A percentile compares a stretch with the other conserved stretches of the same genome.
These are phyloP conservation scores for Orientallactaga bullata DNA, from an alignment of 2,113 vertebrate species.

Conservation along the genomic window DNA sequence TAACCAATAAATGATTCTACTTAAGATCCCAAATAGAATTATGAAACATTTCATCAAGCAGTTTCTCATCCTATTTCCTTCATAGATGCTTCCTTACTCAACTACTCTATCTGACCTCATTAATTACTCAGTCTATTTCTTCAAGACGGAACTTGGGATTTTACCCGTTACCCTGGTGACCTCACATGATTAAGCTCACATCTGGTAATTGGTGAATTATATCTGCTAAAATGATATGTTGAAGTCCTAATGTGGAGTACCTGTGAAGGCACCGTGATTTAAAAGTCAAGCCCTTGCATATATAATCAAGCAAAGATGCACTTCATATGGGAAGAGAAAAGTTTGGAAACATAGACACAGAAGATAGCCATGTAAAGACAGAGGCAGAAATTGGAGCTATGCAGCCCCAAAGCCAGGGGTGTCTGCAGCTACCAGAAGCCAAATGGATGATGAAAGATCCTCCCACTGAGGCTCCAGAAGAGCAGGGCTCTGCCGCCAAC, in stretches of 20 bases:
- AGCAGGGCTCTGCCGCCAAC: not conserved
- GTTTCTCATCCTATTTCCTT: constrained; percentile 5
- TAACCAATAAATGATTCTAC: constrained; percentile 16
- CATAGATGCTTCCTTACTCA: not conserved
- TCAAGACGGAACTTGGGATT: not conserved
- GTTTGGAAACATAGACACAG: not conserved
- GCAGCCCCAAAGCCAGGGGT: not conserved
- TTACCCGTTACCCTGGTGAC: not conserved
- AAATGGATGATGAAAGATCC: not conserved
- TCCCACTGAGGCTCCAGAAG: not conserved
- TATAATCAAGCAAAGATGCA: not conserved
- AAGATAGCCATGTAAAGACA: not conserved
- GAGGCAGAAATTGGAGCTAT: not conserved
- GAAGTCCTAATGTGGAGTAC: not conserved
- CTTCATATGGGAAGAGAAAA: not conserved
- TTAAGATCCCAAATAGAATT: constrained; percentile 13
- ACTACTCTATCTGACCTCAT: not conserved
- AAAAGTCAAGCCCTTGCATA: not conserved
- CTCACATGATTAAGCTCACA: not conserved
- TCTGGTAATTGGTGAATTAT: not conserved
- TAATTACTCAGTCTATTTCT: not conserved
- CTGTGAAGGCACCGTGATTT: not conserved
- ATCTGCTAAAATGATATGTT: not conserved
- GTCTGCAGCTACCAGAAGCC: not conserved
- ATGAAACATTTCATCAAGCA: not conserved